These are phyloP conservation scores for Cylindroiulus punctatus DNA, from an alignment of 2,888 invertebrate species.

Conservation along the genomic window DNA sequence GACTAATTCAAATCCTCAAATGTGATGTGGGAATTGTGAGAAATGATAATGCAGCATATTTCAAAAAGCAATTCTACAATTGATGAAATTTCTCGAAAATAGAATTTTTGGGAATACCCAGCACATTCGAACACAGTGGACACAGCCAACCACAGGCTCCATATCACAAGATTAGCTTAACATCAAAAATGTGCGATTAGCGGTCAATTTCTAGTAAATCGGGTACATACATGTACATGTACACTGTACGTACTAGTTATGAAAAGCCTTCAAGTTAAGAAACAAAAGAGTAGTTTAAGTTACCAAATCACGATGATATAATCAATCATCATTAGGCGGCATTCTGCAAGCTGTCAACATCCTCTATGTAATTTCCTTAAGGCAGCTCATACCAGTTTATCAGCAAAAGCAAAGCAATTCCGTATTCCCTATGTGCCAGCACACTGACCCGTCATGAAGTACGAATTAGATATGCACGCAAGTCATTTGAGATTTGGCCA, in stretches of 20 bases:
- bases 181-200: neutral
- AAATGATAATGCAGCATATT: neutral
- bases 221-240: too few relatives aligned
- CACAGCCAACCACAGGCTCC: too few relatives aligned
- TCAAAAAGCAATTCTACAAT: neutral
- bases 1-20: neutral
- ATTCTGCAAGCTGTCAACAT: conserved; percentile 17
- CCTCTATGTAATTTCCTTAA: neutral
- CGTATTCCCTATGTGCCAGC: neutral
- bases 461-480: conserved; percentile 14
- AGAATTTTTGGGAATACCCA: too few relatives aligned
- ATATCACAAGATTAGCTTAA: too few relatives aligned
- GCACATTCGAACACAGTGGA: too few relatives aligned
- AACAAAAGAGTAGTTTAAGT: conserved; percentile 4
- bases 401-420: conserved; percentile 14
- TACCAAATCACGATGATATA: neutral
- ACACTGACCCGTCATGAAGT: neutral
- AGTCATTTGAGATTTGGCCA: neutral
- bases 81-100: too few relatives aligned
- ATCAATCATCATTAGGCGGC: neutral
- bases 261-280: neutral
- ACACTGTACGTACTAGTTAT: neutral
- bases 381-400: conserved; percentile 13
- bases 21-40: neutral
- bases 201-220: neutral